Percentiles rank a stretch among this genome's conserved stretches.
These are phyloP conservation scores for Trichonephila clavata DNA, from an alignment of 1,140 invertebrate genomes.

Conservation along the genomic window DNA sequence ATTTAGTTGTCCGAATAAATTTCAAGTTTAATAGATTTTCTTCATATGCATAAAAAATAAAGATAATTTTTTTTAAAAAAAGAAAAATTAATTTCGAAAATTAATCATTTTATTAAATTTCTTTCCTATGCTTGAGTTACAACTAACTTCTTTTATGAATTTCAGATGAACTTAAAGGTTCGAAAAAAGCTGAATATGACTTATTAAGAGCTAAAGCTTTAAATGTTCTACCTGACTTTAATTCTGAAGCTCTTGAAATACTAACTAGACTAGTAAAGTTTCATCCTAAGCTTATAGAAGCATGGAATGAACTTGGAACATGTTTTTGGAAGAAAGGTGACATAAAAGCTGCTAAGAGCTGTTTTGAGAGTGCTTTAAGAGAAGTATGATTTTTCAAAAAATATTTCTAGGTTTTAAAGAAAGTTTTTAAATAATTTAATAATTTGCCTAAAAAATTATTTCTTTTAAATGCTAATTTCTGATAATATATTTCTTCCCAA, in stretches of 20 bases:
- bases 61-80: no score
- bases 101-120: no score
- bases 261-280: slow-evolving; percentile 92
- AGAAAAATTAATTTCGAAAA: no score
- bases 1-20: no score
- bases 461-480: not conserved
- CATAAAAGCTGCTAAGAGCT: slow-evolving; percentile 90
- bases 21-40: no score
- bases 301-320: slow-evolving; percentile 94
- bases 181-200: slow-evolving; percentile 86
- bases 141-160: no score
- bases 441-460: not conserved
- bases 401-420: not conserved
- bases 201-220: slow-evolving; percentile 89
- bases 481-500: not conserved
- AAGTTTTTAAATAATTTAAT: not conserved
- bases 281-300: slow-evolving; percentile 89
- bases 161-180: slow-evolving; percentile 77
- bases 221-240: slow-evolving; percentile 88
- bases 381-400: slow-evolving; percentile 84
- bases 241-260: slow-evolving; percentile 86
- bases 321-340: slow-evolving; percentile 94
- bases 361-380: slow-evolving; percentile 90
- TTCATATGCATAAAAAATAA: no score
- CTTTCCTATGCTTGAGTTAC: no score